Evolutionary conservation across 2,888 invertebrate genomes (phyloP), one percentile per base, ranked within the genome.

Genomic region (Microlaimidae sp.): DNA sequence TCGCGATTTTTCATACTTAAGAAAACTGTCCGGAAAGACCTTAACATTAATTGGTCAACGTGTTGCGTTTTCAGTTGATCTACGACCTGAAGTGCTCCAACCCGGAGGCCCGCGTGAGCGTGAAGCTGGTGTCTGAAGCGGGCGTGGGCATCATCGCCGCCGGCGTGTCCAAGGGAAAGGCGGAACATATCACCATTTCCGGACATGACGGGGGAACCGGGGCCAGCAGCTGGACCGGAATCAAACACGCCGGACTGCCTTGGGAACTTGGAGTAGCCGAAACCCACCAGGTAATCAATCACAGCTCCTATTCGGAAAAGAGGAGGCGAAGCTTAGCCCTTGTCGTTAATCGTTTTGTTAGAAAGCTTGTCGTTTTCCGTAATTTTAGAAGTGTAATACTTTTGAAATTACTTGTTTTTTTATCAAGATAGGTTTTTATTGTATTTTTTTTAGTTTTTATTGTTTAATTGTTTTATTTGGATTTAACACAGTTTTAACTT

Each of bases 131-230:
- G 1, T 95, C 95, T 0, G 95, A 97, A 76, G 90, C 92, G 3
- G 95, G 95, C 1, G 95, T 97, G 0, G 95, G 97, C 1, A 92
- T 97, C 1, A 89, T 97, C 1, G 97, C 97, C n/a, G 82, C 93
- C 5, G 97, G 97, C 26, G 95, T 95, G 19, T 92, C 90, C 41
- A 93, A 93, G 80, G 90, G 90, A 48, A 95, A 95, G 75, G 92
- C 92, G 0, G 95, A 95, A 69, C 95, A 95, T 73, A 88, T 97
- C 63, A 90, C 90, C 26, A 92, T 97, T 61, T 93, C 93, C 1
- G 97, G 97, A 0, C 95, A 97, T 74, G 97, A 97, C 75, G 97
- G 97, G 57, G 95, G 97, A 52, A 97, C 97, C 19, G 97, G 97
- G 29, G 97, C 95, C 46, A 88, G 88, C 69, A 59, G 65, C 42